Conservation (phyloP, 2,797 vertebrate genomes). For the Coendou prehensilis region DNA sequence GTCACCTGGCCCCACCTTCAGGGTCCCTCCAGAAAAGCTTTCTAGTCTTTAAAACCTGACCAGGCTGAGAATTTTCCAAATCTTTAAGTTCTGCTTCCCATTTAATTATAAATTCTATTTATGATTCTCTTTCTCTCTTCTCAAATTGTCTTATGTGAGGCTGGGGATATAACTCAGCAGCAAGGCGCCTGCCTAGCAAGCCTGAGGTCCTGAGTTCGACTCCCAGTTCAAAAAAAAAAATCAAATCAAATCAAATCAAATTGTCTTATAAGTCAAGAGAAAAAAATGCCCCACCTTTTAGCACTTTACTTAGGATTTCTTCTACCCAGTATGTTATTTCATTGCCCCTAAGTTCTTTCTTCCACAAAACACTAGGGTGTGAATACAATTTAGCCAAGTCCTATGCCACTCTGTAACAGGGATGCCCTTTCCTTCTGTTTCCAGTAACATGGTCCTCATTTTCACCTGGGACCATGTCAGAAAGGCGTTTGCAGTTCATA, state of each 20-base stretch:
- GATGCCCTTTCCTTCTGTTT: not conserved
- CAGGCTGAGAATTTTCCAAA: not conserved
- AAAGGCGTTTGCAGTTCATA: not conserved
- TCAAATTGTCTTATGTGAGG: not conserved
- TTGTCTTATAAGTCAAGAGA: not conserved
- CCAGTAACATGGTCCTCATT: not conserved
- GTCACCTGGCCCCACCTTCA: not conserved
- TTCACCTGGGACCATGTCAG: not conserved
- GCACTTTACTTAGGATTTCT: not conserved
- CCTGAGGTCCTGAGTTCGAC: no score
- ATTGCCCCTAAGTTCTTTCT: not conserved
- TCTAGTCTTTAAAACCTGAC: not conserved
- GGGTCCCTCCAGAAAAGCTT: not conserved
- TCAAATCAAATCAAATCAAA: not conserved
- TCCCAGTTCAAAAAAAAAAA: no score
- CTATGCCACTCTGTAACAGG: not conserved
- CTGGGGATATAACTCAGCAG: no score
- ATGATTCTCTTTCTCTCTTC: not conserved
- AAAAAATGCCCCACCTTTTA: not conserved
- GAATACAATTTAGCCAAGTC: not conserved
- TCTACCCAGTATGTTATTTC: not conserved
- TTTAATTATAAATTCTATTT: constrained; percentile 15
- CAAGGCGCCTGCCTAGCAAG: no score
- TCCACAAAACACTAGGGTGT: not conserved
- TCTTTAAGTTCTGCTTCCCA: not conserved